These are phyloP conservation scores for Alectura lathami DNA, from an alignment of 2,113 vertebrate genomes.

Conservation along the genomic window DNA sequence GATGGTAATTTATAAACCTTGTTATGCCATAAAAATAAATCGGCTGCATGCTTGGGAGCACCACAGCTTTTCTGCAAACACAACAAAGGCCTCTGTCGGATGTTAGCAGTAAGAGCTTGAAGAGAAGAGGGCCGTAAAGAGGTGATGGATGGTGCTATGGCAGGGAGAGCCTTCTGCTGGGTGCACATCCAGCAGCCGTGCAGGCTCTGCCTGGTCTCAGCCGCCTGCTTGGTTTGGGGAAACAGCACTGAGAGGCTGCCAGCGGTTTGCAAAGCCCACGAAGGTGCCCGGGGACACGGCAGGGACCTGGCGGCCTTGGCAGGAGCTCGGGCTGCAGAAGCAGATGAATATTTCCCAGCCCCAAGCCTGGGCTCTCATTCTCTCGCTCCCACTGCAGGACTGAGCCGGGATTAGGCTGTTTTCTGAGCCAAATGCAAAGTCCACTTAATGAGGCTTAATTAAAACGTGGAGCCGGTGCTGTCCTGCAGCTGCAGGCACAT, in stretches of 20 bases:
- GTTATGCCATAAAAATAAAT: background rate
- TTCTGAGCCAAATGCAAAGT: background rate
- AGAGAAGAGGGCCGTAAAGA: background rate
- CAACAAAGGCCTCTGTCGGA: background rate
- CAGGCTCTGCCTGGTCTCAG: background rate
- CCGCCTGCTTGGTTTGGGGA: background rate
- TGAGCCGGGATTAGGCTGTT: background rate
- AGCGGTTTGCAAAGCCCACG: fast-evolving
- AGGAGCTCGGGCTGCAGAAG: background rate
- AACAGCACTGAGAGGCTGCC: fast-evolving
- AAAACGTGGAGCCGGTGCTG: fast-evolving
- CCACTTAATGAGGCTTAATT: conserved; percentile 26
- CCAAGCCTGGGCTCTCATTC: background rate
- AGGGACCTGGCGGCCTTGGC: fast-evolving
- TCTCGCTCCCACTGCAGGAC: fast-evolving
- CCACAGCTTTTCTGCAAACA: background rate
- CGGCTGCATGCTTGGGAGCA: background rate
- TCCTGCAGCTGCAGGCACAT: background rate
- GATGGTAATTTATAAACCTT: background rate
- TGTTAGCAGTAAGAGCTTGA: background rate
- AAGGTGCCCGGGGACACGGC: background rate
- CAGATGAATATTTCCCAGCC: background rate
- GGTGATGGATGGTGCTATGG: background rate
- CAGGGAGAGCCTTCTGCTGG: background rate
- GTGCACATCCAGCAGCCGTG: background rate